Conservation (phyloP, 2,797 vertebrate species). For the Melanotaenia pygmaea region DNA sequence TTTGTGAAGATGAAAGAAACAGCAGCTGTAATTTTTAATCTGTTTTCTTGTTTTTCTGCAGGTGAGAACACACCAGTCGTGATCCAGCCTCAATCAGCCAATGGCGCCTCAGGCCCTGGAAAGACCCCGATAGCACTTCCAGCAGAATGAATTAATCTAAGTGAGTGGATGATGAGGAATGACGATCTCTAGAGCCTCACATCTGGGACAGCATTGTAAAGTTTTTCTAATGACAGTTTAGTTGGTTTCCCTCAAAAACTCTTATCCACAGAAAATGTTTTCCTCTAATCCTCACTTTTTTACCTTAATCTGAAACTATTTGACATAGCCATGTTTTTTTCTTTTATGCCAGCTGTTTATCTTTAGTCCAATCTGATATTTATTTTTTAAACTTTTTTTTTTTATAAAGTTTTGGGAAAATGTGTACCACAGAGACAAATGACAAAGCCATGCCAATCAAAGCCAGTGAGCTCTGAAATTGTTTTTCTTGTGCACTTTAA, state of each 20-base stretch:
- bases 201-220: not conserved
- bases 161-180: not conserved
- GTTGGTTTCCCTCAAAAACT: slow-evolving; percentile 3
- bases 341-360: slow-evolving; percentile 25
- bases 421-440: slow-evolving; percentile 9
- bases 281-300: slow-evolving; percentile 39
- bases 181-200: not conserved
- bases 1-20: no score
- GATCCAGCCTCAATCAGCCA: slow-evolving; percentile 65
- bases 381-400: slow-evolving; percentile 41
- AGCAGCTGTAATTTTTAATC: no score
- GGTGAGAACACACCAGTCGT: slow-evolving; percentile 68
- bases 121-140: not conserved
- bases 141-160: not conserved
- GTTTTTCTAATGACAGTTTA: not conserved
- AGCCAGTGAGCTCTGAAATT: slow-evolving; percentile 22
- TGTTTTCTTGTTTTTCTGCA: slow-evolving; percentile 35
- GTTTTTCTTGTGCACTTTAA: slow-evolving; percentile 60
- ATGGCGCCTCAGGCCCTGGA: slow-evolving; percentile 12
- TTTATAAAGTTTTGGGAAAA: not conserved
- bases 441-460: slow-evolving; percentile 48
- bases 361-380: slow-evolving; percentile 40
- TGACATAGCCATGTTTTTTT: slow-evolving; percentile 34
- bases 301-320: slow-evolving; percentile 36
- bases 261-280: slow-evolving; percentile 3